Evolutionary conservation across 2,797 vertebrate species (phyloP).

Genomic region (Sphaeramia orbicularis): DNA sequence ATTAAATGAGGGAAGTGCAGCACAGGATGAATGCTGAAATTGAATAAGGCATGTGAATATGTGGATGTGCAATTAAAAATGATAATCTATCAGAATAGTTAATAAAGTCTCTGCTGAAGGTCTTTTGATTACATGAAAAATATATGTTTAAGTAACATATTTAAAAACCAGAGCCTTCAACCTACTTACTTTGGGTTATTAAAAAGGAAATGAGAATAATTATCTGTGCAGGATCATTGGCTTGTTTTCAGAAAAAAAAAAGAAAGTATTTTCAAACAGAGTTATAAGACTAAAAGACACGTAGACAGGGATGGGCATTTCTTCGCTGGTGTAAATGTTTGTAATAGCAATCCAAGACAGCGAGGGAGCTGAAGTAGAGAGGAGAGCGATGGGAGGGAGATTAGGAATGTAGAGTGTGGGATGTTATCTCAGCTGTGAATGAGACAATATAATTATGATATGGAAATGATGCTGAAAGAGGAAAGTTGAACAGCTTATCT

Average conservation of each 20-base stretch:
- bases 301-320: slow-evolving; percentile 12
- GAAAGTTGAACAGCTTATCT: slow-evolving; percentile 68
- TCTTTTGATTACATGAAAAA: background rate
- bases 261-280: too few relatives aligned
- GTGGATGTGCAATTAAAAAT: background rate
- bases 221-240: slow-evolving; percentile 3
- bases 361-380: slow-evolving; percentile 29
- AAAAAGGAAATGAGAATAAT: slow-evolving; percentile 1
- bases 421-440: slow-evolving; percentile 91
- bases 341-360: slow-evolving; percentile 31
- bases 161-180: background rate
- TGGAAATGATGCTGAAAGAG: slow-evolving; percentile 92
- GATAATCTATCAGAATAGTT: slow-evolving; percentile 2
- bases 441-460: slow-evolving; percentile 95
- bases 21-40: slow-evolving; percentile 23
- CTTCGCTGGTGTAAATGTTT: slow-evolving; percentile 37
- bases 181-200: too few relatives aligned
- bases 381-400: slow-evolving; percentile 50
- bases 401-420: slow-evolving; percentile 77
- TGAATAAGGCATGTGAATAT: slow-evolving; percentile 39
- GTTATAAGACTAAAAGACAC: background rate
- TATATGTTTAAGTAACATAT: slow-evolving; percentile 1
- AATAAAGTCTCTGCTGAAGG: slow-evolving; percentile 8
- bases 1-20: slow-evolving; percentile 38
- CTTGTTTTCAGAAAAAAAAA: background rate